Evolutionary conservation across 2,888 invertebrate genomes (phyloP), one percentile per base, ranked within the genome.

Genomic region (Anarsia innoxiella): DNA sequence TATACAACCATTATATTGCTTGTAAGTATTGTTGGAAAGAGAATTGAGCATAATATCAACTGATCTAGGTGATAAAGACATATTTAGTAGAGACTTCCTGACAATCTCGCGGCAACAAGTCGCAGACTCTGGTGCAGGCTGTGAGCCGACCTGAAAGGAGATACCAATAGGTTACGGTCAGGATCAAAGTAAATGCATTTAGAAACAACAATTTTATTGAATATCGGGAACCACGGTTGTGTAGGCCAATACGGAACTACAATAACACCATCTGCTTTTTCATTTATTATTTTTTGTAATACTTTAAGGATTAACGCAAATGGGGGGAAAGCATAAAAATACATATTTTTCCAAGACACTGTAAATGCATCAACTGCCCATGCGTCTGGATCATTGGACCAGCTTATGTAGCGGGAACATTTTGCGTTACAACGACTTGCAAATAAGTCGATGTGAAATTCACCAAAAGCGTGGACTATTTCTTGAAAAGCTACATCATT

Each of bases 321-420:
- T 3, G 45, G 45, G 1, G 45, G 40, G 10, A 45, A 40, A 1
- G 43, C 48, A 31, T 48, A 45, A 13, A 47, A 45, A 9, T 12
- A 31, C 0, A 10, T n/a, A 1, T 12, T 8, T 15, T 40, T 8
- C 43, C 45, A 47, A 2, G 10, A 2, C 9, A 43, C 1, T 0
- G 47, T 43, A 14, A 45, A 46, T 6, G 42, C 42, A 14, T 44
- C 40, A 2, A 41, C 23, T 6, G 12, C 12, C 4, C 6, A 26
- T 5, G 41, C 41, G n/a, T 25, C 14, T 6, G 41, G 37, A 23
- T 40, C 41, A 9, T 9, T 28, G 19, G 38, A 33, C 43, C 41
- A 46, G 9, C 39, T 13, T 3, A 42, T 10, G 14, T 43, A 39
- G 1, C 3, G 19, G 8, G 5, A 8, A 12, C 43, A 41, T 35